phyloP scores from a whole-genome alignment of 1,140 invertebrate genomes.

The Pseudachorutes palmiensis region DNA sequence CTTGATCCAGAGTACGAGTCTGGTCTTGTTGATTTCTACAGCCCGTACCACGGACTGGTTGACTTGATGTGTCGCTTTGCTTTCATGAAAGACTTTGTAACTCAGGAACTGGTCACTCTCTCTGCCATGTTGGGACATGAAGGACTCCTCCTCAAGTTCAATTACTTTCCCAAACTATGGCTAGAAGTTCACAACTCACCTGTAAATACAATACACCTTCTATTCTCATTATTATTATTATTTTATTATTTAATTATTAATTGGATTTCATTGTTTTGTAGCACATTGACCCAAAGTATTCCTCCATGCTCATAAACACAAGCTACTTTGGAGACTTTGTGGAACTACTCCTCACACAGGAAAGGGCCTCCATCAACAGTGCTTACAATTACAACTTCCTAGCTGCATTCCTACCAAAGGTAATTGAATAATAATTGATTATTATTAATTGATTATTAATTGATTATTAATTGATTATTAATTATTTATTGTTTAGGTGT shows the following conservation, averaged over 20 bases:
- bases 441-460: background rate
- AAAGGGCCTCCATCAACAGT: slow-evolving; percentile 65
- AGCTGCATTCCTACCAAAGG: slow-evolving; percentile 72
- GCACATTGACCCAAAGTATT: slow-evolving; percentile 66
- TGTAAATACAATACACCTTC: slow-evolving; percentile 41
- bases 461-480: background rate
- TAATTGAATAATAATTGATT: slow-evolving; percentile 39
- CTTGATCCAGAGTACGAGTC: slow-evolving; percentile 67
- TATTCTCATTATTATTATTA: too few relatives aligned
- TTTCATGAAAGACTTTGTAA: slow-evolving; percentile 40
- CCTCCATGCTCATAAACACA: slow-evolving; percentile 64
- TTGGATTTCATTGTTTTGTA: too few relatives aligned
- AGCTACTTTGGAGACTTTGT: slow-evolving; percentile 75
- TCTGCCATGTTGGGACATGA: slow-evolving; percentile 79
- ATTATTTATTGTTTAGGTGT: slow-evolving; percentile 24
- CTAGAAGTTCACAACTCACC: slow-evolving; percentile 67
- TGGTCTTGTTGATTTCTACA: slow-evolving; percentile 65
- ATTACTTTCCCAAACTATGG: slow-evolving; percentile 77
- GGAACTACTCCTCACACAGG: slow-evolving; percentile 69
- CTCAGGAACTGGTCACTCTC: slow-evolving; percentile 65
- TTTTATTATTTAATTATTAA: too few relatives aligned
- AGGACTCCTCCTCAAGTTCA: slow-evolving; percentile 69
- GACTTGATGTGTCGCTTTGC: slow-evolving; percentile 82
- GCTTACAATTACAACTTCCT: slow-evolving; percentile 71
- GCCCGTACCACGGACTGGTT: slow-evolving; percentile 72